Conservation (phyloP, 2,113 vertebrate genomes). For the Manacus vitellinus region DNA sequence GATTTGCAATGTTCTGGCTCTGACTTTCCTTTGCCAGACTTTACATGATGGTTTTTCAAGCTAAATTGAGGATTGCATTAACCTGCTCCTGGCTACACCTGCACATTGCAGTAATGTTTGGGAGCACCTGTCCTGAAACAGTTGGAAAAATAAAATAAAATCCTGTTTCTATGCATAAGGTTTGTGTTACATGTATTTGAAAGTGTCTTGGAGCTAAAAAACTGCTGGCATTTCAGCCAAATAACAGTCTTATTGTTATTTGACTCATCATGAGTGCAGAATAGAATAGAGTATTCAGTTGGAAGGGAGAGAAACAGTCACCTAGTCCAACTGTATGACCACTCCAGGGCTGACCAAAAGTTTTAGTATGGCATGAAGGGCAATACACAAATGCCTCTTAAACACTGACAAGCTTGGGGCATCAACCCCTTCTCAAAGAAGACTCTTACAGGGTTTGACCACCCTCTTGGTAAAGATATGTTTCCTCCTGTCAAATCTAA, state of each 20-base stretch:
- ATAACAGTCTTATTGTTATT: neutral
- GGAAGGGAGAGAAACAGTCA: neutral
- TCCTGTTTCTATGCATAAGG: neutral
- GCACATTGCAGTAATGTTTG: neutral
- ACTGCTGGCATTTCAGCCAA: neutral
- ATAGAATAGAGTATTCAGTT: neutral
- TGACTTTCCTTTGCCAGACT: neutral
- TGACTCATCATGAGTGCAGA: neutral
- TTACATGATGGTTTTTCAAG: neutral
- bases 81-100: neutral
- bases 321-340: neutral
- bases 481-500: neutral
- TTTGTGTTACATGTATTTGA: neutral
- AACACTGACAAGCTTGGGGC: neutral
- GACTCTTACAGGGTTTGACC: neutral
- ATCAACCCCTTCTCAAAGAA: neutral
- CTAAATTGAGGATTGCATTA: neutral
- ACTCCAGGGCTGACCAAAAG: neutral
- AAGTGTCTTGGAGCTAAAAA: neutral
- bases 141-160: neutral
- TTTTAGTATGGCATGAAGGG: neutral
- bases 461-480: neutral
- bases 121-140: neutral
- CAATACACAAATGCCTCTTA: neutral
- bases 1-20: neutral